Conservation (phyloP, 2,797 vertebrate species). For the Clarias pachynema region DNA sequence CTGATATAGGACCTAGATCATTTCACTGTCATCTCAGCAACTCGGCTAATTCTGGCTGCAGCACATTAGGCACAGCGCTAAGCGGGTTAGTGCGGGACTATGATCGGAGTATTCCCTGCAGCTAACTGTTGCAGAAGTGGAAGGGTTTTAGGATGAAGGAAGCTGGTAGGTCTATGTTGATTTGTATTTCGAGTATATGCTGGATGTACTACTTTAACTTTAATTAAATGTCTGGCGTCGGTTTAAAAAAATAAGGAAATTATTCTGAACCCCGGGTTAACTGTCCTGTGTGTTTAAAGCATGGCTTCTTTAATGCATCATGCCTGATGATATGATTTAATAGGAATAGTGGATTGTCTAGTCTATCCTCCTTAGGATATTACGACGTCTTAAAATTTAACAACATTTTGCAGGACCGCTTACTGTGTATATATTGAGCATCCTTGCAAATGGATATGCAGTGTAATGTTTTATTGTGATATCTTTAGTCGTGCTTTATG, state of each 20-base stretch:
- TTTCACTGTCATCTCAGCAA: conserved; percentile 78
- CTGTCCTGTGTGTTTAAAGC: background rate
- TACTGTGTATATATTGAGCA: background rate
- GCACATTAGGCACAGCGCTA: conserved; percentile 50
- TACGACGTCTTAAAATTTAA: background rate
- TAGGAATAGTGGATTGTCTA: background rate
- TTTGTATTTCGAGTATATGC: background rate
- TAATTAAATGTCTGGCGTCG: too few relatives aligned
- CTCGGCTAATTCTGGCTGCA: conserved; percentile 80
- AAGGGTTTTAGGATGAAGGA: conserved; percentile 70
- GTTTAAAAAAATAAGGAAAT: background rate
- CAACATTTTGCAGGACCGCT: background rate
- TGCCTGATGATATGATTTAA: conserved; percentile 2
- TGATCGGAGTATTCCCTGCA: conserved; percentile 29
- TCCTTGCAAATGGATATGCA: background rate
- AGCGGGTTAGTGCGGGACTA: conserved; percentile 15
- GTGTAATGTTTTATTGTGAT: background rate
- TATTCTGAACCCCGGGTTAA: conserved; percentile 2
- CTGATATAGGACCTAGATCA: conserved; percentile 74
- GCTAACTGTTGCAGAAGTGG: conserved; percentile 59
- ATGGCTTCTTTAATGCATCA: background rate
- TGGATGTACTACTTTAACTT: background rate
- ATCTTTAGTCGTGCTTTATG: background rate
- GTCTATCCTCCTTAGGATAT: too few relatives aligned
- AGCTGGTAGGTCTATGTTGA: conserved; percentile 67